Evolutionary conservation across 2,797 vertebrate species (phyloP), one percentile per base, ranked within the genome.

Genomic region (Enteromius argenteus): DNA sequence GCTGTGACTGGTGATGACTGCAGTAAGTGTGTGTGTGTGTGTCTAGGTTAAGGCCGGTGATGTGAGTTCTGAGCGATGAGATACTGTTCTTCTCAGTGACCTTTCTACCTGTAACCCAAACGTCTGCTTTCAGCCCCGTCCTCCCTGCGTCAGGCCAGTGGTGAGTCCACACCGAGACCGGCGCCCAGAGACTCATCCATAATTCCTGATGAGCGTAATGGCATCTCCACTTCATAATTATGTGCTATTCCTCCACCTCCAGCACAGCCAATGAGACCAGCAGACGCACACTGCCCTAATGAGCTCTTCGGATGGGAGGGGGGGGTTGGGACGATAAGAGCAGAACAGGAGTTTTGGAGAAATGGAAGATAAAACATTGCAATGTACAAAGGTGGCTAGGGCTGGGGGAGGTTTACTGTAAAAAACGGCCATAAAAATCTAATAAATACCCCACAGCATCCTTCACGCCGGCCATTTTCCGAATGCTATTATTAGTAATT

Each of bases 141-240:
- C 71, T 68, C 64, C 69, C 56, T 42, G 69, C 23, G 35, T 80
- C 30, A 79, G 89, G 87, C 84, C 87, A n/a, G 74, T 10, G 67
- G 37, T 39, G 62, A 49, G 51, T 58, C 30, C 19, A 49, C 51
- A 51, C 81, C 5, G 46, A 62, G 62, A 62, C 86, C 79, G 80
- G 89, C 85, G 90, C 90, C 91, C 88, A 90, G 90, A 94, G 93
- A 93, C 92, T 94, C 93, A 94, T 94, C 91, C 92, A 94, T 97
- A 96, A 97, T 97, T 97, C 96, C 96, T 96, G 94, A 95, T 94
- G 95, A 95, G 94, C 94, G 93, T 96, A 97, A 97, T 96, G 96
- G 94, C 95, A 97, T 97, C 96, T 93, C 88, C 94, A 96, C 96
- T 96, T 96, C 94, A 96, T 97, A 97, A 98, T 97, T 95, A 96